Evolutionary conservation across 2,113 vertebrate genomes (phyloP).

Genomic region (Otolemur garnettii): DNA sequence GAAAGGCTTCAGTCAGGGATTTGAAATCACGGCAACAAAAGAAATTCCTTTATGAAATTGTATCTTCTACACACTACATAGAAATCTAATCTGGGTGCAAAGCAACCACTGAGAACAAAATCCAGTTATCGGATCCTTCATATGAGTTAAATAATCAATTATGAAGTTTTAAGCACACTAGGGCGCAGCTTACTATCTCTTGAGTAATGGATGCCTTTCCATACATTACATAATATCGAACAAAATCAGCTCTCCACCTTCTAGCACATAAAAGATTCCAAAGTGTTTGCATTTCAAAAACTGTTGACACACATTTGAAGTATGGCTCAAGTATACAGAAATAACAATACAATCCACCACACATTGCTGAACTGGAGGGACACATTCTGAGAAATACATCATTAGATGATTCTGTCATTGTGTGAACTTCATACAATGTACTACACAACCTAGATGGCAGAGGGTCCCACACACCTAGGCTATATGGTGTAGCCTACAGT

Average conservation of each 20-base stretch:
- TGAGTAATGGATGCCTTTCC: neutral
- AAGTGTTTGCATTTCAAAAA: conserved; percentile 15
- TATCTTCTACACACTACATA: neutral
- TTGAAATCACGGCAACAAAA: neutral
- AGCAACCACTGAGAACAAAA: conserved; percentile 36
- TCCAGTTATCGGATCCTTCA: neutral
- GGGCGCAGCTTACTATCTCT: neutral
- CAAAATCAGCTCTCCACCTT: neutral
- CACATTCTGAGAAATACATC: neutral
- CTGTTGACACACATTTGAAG: neutral
- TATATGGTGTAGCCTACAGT: neutral
- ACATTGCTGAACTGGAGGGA: neutral
- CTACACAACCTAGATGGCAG: neutral
- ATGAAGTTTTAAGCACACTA: neutral
- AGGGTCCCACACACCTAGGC: neutral
- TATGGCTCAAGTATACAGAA: conserved; percentile 17
- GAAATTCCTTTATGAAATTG: neutral
- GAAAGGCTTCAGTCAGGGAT: neutral
- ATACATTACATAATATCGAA: neutral
- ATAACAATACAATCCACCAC: neutral
- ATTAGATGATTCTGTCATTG: neutral
- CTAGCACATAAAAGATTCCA: neutral
- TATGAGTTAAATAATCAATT: neutral
- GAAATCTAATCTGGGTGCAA: conserved; percentile 5
- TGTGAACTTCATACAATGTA: neutral